These are phyloP conservation scores for Schizaphis graminum DNA, from an alignment of 2,888 invertebrate species.

Conservation along the genomic window DNA sequence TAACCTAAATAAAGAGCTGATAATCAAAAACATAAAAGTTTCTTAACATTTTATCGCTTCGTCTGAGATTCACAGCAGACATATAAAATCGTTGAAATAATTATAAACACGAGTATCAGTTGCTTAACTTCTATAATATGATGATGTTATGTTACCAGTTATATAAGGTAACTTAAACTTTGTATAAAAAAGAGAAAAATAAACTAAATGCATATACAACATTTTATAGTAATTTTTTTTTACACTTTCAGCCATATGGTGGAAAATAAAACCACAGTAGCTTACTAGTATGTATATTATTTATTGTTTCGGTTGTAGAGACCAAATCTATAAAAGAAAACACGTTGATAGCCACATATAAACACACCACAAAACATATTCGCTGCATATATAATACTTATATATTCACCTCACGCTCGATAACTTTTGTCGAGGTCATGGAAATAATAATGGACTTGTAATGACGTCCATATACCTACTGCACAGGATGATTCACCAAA, in stretches of 20 bases:
- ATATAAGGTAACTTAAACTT: not conserved
- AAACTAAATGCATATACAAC: not conserved
- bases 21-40: not conserved
- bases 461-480: not conserved
- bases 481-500: not conserved
- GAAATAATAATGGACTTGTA: constrained; percentile 16
- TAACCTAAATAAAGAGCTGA: not conserved
- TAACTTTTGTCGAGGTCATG: not conserved
- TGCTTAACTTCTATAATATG: not conserved
- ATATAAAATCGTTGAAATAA: not conserved
- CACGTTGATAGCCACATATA: not conserved
- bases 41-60: not conserved
- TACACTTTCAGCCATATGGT: not conserved
- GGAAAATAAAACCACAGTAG: not conserved
- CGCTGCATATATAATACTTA: not conserved
- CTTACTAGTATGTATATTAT: not conserved
- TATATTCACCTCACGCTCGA: not conserved
- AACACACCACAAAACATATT: not conserved
- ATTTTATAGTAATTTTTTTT: not conserved
- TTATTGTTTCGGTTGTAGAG: not conserved
- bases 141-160: not conserved
- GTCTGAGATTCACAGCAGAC: not conserved
- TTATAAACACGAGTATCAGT: not conserved
- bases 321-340: not conserved
- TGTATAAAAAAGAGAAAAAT: not conserved